A percentile compares a stretch with the other conserved stretches of the same genome.
phyloP scores from a whole-genome alignment of 2,797 vertebrate species.

The Scomberomorus guttatus region DNA sequence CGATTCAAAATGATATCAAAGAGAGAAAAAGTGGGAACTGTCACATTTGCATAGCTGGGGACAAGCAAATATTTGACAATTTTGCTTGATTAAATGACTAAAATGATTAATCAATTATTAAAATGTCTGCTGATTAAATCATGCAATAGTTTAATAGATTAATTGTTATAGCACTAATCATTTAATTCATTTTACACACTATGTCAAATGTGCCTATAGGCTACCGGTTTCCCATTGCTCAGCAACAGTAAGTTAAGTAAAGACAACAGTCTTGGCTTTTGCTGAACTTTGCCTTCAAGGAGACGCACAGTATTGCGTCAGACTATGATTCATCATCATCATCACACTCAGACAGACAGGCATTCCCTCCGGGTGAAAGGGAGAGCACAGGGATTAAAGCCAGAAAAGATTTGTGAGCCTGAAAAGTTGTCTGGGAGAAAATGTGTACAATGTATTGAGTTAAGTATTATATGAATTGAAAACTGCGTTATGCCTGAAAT shows the following conservation, averaged over 20 bases:
- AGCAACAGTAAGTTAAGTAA: not conserved
- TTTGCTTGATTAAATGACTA: not conserved
- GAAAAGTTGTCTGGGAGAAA: no score
- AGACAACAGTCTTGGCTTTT: not conserved
- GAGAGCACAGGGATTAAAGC: no score
- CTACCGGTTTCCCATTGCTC: not conserved
- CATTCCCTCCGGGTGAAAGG: no score
- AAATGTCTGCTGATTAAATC: not conserved
- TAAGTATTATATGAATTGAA: no score
- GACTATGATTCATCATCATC: no score
- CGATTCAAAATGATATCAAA: not conserved
- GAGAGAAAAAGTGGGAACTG: no score
- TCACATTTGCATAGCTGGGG: no score
- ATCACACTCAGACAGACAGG: not conserved
- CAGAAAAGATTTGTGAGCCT: no score
- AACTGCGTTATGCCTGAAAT: no score
- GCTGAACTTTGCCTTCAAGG: slow-evolving; percentile 11
- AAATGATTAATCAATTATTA: not conserved
- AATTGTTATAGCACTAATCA: no score
- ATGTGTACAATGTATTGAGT: no score
- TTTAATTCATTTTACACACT: not conserved
- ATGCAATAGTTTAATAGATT: no score
- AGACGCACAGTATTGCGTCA: not conserved
- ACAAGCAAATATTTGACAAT: not conserved
- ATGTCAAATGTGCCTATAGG: not conserved